Evolutionary conservation across 1,140 invertebrate genomes (phyloP), one percentile per base, ranked within the genome.

Genomic region (Drosophila watanabei): DNA sequence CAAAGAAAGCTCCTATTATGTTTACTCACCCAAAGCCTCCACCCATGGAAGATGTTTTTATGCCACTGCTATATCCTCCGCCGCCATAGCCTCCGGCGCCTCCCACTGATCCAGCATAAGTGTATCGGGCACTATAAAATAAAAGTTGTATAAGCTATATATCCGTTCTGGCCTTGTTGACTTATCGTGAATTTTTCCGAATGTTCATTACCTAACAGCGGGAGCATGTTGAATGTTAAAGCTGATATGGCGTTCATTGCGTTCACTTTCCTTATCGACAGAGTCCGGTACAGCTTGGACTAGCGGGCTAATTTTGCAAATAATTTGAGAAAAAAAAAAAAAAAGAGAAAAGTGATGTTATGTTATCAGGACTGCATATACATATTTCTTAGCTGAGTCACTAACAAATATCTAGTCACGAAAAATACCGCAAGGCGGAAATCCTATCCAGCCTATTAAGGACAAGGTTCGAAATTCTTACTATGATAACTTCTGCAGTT

Each of bases 261-360:
- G 85, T 33, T 72, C 64, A 20, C 57, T 72, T 61, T 85, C 77
- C 28, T 90, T 89, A 85, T 90, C 86, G 51, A 30, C 62, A 20
- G 30, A 70, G 45, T 89, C 85, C 81, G 78, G 81, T 43, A 33
- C 59, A 56, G 62, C 63, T 33, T 71, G 69, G 57, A 30, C 48
- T 20, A 88, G 30, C 13, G 85, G 85, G 68, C 85, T 88, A 68
- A 78, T 65, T 49, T 79, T 49, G 59, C 69, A 45, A 86, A 65
- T 52, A 52, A 52, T 46, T 37, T 18, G 16, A 16, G 43, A 6
- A 65, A 37, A 13, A 11, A 69, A 6, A 65, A 37, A 13, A 11
- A 69, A 18, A 52, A 11, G 33, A 14, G 9, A 2, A 32, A 24
- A 56, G 8, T 16, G 35, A 39, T 39, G 16, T 2, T 39, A 39